Evolutionary conservation across 2,888 invertebrate species (phyloP).

Genomic region (Cantharis lateralis): DNA sequence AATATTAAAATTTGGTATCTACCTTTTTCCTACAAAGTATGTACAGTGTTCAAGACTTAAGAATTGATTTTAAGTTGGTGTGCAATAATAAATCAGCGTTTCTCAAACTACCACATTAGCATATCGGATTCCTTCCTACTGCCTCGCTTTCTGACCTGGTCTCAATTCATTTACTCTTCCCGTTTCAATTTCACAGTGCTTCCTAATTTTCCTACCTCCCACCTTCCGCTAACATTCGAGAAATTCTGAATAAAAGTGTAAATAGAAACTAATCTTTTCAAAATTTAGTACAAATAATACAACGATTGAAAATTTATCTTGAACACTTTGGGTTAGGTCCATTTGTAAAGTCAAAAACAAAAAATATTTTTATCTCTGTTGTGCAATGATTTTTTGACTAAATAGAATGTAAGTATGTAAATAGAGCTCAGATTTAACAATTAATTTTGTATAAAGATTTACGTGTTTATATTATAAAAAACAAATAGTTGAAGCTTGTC

Average conservation of each 20-base stretch:
- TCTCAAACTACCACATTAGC: not conserved
- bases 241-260: not conserved
- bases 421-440: constrained; percentile 13
- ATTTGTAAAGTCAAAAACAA: not conserved
- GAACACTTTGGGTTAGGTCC: not conserved
- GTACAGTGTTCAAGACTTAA: not conserved
- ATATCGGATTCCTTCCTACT: not conserved
- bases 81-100: not conserved
- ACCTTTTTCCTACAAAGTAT: not conserved
- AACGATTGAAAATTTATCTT: not conserved
- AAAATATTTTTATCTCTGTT: not conserved
- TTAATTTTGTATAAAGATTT: constrained; percentile 20
- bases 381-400: not conserved
- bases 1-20: not conserved
- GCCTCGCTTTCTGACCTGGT: no score
- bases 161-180: no score
- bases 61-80: not conserved
- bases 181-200: not conserved
- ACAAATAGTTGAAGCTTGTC: not conserved
- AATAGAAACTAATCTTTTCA: not conserved
- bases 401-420: constrained; percentile 3
- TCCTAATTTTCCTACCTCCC: not conserved
- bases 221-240: not conserved
- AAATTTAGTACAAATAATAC: not conserved
- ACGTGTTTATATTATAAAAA: constrained; percentile 17